Evolutionary conservation across 2,113 vertebrate species (phyloP).

Genomic region (Rhinolophus ferrumequinum): DNA sequence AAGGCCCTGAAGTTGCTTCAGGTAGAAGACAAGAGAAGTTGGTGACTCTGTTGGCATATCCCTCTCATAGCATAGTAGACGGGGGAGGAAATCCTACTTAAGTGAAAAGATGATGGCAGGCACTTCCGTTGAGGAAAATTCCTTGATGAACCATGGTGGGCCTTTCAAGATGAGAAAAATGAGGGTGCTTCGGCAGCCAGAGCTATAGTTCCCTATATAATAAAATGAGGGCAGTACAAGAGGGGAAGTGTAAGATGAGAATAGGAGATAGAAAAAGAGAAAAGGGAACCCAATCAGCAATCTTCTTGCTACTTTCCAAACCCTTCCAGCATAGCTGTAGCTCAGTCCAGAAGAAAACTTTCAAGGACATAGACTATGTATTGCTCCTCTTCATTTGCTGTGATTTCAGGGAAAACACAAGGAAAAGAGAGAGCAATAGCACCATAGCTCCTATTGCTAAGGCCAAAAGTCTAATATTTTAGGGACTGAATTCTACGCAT

Average conservation of each 20-base stretch:
- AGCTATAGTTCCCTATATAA: not conserved
- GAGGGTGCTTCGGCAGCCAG: not conserved
- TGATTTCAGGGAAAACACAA: not conserved
- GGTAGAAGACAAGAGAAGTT: not conserved
- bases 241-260: not conserved
- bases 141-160: not conserved
- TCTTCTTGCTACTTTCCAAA: not conserved
- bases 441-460: not conserved
- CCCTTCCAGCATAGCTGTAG: not conserved
- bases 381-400: not conserved
- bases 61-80: not conserved
- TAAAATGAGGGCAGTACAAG: not conserved
- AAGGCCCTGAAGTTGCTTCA: not conserved
- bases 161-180: not conserved
- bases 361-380: not conserved
- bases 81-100: not conserved
- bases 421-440: not conserved
- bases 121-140: not conserved
- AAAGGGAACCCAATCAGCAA: not conserved
- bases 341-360: not conserved
- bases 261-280: not conserved
- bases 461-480: not conserved
- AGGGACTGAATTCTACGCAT: not conserved
- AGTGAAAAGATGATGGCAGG: conserved; percentile 6
- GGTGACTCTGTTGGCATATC: not conserved